Conservation (phyloP, 2,797 vertebrate species). For the Malurus leucopterus region DNA sequence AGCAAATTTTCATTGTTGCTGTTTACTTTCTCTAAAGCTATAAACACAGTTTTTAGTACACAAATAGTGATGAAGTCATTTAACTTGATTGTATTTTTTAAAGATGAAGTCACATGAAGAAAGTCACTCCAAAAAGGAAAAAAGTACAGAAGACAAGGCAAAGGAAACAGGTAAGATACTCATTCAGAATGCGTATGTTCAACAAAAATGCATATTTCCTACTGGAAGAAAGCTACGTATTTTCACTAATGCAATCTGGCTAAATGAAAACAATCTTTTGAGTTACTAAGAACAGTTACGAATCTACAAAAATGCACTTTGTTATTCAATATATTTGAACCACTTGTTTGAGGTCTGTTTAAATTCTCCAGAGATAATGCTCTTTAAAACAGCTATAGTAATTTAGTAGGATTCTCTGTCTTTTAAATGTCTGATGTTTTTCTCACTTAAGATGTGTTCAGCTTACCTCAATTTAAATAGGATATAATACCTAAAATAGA, state of each 20-base stretch:
- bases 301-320: neutral
- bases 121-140: conserved; percentile 69
- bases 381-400: neutral
- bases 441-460: neutral
- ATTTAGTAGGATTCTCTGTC: neutral
- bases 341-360: neutral
- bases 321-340: neutral
- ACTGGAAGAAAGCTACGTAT: neutral
- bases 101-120: conserved; percentile 85
- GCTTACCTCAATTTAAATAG: neutral
- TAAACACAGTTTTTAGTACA: neutral
- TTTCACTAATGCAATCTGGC: neutral
- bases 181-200: neutral
- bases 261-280: neutral
- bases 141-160: conserved; percentile 77
- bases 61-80: neutral
- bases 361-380: neutral
- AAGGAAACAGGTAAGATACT: conserved; percentile 78
- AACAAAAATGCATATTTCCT: neutral
- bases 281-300: neutral
- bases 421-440: neutral
- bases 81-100: neutral
- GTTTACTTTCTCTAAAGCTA: neutral
- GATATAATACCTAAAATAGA: neutral
- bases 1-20: neutral